Evolutionary conservation across 2,113 vertebrate genomes (phyloP), one percentile per base, ranked within the genome.

Genomic region (Zapus hudsonius): DNA sequence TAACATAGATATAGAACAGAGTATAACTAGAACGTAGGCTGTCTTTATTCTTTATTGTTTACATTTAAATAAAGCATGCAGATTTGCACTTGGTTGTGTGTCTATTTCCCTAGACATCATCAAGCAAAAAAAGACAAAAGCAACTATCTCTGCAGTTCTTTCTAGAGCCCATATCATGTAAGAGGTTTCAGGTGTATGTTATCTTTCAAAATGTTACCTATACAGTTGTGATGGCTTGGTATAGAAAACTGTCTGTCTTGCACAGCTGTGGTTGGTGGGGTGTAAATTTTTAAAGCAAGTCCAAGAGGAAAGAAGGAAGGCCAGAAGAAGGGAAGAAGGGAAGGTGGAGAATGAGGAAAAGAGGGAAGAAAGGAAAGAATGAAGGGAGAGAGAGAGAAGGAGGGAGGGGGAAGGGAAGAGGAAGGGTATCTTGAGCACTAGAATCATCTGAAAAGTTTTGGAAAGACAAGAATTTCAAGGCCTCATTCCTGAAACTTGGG

Each of bases 1-100:
- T 84, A 70, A 79, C n/a, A 76, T 31, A 20, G 72, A 17, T 42
- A 1, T 81, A 82, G 52, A 29, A 90, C 82, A 84, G 63, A 52
- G 52, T 52, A 52, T 52, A 52, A 52, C 52, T 52, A 52, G 12
- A 52, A 52, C 16, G 6, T 52, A 52, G 11, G 16, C 52, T 52
- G 52, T 13, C n/a, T 52, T 10, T 52, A 52, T 52, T 52, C 52
- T 12, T 52, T 52, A 52, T 52, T 52, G 11, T 52, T 52, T 52
- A 52, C 16, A 29, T 86, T 90, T 57, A 89, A 91, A 83, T 79
- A 80, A 92, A 88, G 66, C 31, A 31, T 19, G 38, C 69, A 70
- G 44, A 64, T 40, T 74, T 95, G 1, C 17, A 33, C 2, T 75
- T 82, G 66, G 70, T 47, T 4, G 0, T 73, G 40, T 88, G 17